Percentiles rank a stretch among this genome's conserved stretches.
These are phyloP conservation scores for Sylvilagus floridanus DNA, from an alignment of 2,797 vertebrate genomes.

Conservation along the genomic window DNA sequence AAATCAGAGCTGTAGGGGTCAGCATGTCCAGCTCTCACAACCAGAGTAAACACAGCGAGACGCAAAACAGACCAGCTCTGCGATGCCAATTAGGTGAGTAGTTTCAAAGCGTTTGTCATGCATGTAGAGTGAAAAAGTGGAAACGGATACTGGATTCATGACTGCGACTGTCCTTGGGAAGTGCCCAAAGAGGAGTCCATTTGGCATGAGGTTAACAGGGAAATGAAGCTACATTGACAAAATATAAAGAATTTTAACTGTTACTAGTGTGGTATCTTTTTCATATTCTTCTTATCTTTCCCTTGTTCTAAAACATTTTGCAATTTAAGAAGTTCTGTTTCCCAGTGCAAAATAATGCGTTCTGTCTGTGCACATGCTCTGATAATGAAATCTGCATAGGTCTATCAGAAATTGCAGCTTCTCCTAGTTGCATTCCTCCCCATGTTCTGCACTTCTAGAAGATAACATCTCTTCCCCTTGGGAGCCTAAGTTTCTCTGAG, in stretches of 20 bases:
- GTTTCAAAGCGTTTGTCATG: background rate
- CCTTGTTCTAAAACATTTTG: background rate
- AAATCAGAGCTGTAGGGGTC: background rate
- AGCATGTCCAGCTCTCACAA: background rate
- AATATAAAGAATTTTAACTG: background rate
- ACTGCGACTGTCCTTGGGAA: background rate
- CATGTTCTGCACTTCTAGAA: background rate
- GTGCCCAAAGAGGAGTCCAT: background rate
- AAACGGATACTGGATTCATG: background rate
- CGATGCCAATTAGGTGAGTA: background rate
- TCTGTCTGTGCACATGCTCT: background rate
- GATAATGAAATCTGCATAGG: background rate
- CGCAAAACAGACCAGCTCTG: background rate
- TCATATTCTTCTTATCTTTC: background rate
- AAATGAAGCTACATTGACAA: background rate
- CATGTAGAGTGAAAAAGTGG: background rate
- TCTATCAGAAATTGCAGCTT: background rate
- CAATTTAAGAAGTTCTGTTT: conserved; percentile 10
- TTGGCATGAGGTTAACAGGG: background rate
- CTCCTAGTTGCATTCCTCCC: background rate
- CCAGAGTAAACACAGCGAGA: background rate
- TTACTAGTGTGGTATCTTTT: background rate
- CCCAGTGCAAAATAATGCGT: background rate
- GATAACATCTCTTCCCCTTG: background rate
- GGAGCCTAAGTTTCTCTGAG: background rate